Conservation (phyloP, 2,797 vertebrate genomes). For the Oreortyx pictus region DNA sequence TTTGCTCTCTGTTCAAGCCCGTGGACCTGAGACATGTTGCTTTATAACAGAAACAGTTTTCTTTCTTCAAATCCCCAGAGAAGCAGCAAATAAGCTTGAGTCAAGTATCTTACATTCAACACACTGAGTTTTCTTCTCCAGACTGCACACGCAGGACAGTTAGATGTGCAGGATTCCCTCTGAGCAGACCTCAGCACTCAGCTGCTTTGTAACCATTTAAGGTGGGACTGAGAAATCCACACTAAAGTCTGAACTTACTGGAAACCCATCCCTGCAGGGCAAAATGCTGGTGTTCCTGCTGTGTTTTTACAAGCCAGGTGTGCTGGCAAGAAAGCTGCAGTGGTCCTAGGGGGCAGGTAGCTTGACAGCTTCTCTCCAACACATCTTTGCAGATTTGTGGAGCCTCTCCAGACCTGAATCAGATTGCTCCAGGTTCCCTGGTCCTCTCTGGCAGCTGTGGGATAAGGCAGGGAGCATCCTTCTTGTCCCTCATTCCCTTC, state of each 20-base stretch:
- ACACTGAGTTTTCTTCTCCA: fast-evolving
- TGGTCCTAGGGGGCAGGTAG: constrained; percentile 30
- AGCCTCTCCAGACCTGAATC: not conserved
- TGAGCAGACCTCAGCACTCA: not conserved
- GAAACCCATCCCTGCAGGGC: constrained; percentile 38
- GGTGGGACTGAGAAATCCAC: not conserved
- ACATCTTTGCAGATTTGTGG: constrained; percentile 10
- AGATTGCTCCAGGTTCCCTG: not conserved
- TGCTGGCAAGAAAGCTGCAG: constrained; percentile 23
- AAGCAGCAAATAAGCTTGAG: not conserved
- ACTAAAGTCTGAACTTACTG: constrained; percentile 34
- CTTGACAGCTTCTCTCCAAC: constrained; percentile 50
- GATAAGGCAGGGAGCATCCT: not conserved
- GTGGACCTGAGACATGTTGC: not conserved
- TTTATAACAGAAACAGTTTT: constrained; percentile 30
- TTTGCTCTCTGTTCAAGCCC: constrained; percentile 50
- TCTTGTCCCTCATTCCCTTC: not conserved
- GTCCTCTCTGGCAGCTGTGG: not conserved
- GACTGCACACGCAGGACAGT: not conserved
- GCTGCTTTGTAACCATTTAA: not conserved
- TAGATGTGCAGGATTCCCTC: not conserved
- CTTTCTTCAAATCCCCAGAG: not conserved
- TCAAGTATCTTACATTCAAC: not conserved
- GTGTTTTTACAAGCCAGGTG: constrained; percentile 59
- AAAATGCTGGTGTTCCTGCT: constrained; percentile 4